A percentile compares a stretch with the other conserved stretches of the same genome.
phyloP scores from a whole-genome alignment of 2,888 invertebrate species.

The Torymus aiolomorphi region DNA sequence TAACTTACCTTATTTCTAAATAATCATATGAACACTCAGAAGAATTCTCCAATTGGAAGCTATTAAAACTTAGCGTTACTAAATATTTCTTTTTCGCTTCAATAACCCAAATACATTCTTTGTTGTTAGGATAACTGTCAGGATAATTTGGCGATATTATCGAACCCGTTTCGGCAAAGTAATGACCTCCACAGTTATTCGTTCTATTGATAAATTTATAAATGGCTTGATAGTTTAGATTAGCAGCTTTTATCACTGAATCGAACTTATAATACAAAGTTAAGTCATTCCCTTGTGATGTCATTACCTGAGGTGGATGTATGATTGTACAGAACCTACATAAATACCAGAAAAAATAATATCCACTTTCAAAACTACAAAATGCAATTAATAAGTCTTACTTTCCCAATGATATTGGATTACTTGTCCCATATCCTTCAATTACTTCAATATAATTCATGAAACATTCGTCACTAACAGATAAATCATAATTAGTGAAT shows the following conservation, averaged over 20 bases:
- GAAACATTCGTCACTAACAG: conserved; percentile 77
- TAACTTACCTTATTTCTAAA: conserved; percentile 83
- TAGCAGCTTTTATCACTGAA: not conserved
- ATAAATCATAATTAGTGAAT: conserved; percentile 79
- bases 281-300: conserved; percentile 82
- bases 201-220: conserved; percentile 82
- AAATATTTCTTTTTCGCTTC: conserved; percentile 83
- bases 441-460: conserved; percentile 84
- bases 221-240: conserved; percentile 73
- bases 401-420: conserved; percentile 64
- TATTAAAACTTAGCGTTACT: conserved; percentile 82
- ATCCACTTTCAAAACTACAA: too few species aligned
- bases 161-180: conserved; percentile 81
- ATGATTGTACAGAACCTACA: conserved; percentile 83
- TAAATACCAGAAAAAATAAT: not conserved
- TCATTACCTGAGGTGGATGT: conserved; percentile 81
- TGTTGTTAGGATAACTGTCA: conserved; percentile 80
- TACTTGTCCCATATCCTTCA: conserved; percentile 72
- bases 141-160: conserved; percentile 90
- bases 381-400: conserved; percentile 19
- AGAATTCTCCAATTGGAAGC: conserved; percentile 81
- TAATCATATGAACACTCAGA: conserved; percentile 81
- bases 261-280: conserved; percentile 82
- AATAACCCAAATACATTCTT: conserved; percentile 90
- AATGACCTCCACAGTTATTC: conserved; percentile 85